Base-by-base conservation (phyloP, 2,888 invertebrate species). In the Pristionchus arcanus region DNA sequence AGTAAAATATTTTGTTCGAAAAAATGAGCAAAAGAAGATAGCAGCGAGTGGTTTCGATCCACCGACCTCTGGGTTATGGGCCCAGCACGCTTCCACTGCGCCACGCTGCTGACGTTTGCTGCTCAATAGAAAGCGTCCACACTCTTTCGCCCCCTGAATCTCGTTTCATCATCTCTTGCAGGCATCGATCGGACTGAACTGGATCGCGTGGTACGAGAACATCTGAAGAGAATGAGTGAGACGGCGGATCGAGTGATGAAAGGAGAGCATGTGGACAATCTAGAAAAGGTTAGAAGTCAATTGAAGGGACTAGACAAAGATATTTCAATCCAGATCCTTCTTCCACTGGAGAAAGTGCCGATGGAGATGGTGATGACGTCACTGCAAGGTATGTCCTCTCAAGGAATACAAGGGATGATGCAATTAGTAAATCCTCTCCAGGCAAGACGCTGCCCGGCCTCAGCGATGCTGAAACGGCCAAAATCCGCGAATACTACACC, bases 1-100 rank as follows among this genome's bases (percentile, higher is more conserved):
- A 49, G 77, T 3, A 53, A 7, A 49, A n/a, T 21, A n/a, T n/a
- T 15, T 21, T n/a, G 53, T 49, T 9, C n/a, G 28, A 53, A 81
- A 81, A 81, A 49, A 34, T 53, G 63, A 11, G 81, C 63, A 84
- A n/a, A 81, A 81, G 3, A n/a, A n/a, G 53, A 21, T 42, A 42
- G 89, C 53, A 31, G 68, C 59, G 88, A 88, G 94, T 94, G 94
- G 94, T 95, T 95, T 95, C 95, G 94, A 95, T 95, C 95, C 93
- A 97, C 97, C 97, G 97, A 97, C 97, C 97, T 97, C 97, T 97
- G 97, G 97, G 97, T 97, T 97, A 97, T 97, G 97, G 97, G 97
- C 97, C 97, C 97, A 97, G 97, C 97, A 97, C 97, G 97, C 97
- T 97, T 94, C 97, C 97, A 97, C 97, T 97, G 97, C 97, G 97